These are phyloP conservation scores for Diarsia brunnea DNA, from an alignment of 2,888 invertebrate genomes.

Conservation along the genomic window DNA sequence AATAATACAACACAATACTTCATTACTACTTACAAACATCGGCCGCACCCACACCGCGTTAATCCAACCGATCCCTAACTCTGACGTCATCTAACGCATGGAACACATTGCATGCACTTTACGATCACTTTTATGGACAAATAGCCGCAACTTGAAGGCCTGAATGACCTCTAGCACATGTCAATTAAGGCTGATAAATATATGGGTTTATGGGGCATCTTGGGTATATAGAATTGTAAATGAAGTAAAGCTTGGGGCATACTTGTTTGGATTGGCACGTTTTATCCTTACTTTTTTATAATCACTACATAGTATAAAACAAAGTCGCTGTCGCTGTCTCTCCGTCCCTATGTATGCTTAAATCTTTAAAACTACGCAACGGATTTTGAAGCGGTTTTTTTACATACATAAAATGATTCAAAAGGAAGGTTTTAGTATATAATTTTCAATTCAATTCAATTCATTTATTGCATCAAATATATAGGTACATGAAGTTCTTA, in stretches of 20 bases:
- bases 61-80: slow-evolving; percentile 41
- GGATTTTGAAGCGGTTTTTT: too few relatives aligned
- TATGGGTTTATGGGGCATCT: slow-evolving; percentile 56
- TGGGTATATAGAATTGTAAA: slow-evolving; percentile 48
- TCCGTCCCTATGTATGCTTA: too few relatives aligned
- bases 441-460: too few relatives aligned
- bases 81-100: slow-evolving; percentile 57
- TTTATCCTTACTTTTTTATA: too few relatives aligned
- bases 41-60: slow-evolving; percentile 32
- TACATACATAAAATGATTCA: too few relatives aligned
- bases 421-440: too few relatives aligned
- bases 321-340: too few relatives aligned
- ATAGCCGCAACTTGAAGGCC: slow-evolving; percentile 49
- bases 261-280: not conserved
- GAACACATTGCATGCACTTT: slow-evolving; percentile 63
- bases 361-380: too few relatives aligned
- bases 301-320: too few relatives aligned
- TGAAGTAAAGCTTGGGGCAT: not conserved
- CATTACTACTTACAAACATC: slow-evolving; percentile 20
- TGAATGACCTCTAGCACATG: slow-evolving; percentile 34
- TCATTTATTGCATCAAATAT: too few relatives aligned
- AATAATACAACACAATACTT: slow-evolving; percentile 8
- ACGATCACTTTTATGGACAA: slow-evolving; percentile 60
- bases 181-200: slow-evolving; percentile 63
- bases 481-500: too few relatives aligned